Percentiles rank a stretch among this genome's conserved stretches.
Conservation (phyloP, 2,888 invertebrate genomes). For the Pristionchus maxplancki region DNA sequence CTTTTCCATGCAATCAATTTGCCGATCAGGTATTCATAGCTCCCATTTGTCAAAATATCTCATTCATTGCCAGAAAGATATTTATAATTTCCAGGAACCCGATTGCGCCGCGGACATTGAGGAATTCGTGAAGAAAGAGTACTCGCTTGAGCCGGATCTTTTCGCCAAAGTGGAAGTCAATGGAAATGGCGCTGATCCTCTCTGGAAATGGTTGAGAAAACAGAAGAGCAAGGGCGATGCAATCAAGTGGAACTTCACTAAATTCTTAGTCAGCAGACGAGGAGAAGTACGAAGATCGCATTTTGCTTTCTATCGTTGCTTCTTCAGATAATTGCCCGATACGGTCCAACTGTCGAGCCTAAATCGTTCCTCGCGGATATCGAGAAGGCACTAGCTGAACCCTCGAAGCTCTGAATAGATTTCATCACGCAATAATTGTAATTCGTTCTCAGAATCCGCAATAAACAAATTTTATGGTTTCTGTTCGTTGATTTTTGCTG, state of each 20-base stretch:
- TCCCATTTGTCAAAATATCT: neutral
- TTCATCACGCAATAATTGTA: neutral
- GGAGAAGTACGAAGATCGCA: conserved; percentile 63
- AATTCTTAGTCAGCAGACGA: conserved; percentile 85
- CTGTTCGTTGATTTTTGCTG: no score
- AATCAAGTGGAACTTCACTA: conserved; percentile 93
- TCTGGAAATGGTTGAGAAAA: conserved; percentile 84
- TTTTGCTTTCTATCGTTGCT: no score
- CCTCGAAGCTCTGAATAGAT: conserved; percentile 20
- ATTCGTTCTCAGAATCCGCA: neutral
- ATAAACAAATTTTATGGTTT: no score
- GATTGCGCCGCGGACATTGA: conserved; percentile 85
- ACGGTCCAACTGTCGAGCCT: conserved; percentile 73
- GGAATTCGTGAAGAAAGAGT: conserved; percentile 79
- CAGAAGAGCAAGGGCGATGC: conserved; percentile 80
- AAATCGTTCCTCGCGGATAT: conserved; percentile 73
- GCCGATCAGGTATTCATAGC: conserved; percentile 78
- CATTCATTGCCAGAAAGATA: no score
- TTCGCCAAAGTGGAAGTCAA: conserved; percentile 85
- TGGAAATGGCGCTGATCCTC: conserved; percentile 84
- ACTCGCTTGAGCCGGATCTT: conserved; percentile 79
- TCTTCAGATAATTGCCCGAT: conserved; percentile 49
- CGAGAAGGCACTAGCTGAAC: conserved; percentile 65
- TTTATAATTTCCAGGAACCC: conserved; percentile 84
- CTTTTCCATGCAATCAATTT: conserved; percentile 92